Base-by-base conservation (phyloP, 1,140 invertebrate species). In the Rhyzopertha dominica region DNA sequence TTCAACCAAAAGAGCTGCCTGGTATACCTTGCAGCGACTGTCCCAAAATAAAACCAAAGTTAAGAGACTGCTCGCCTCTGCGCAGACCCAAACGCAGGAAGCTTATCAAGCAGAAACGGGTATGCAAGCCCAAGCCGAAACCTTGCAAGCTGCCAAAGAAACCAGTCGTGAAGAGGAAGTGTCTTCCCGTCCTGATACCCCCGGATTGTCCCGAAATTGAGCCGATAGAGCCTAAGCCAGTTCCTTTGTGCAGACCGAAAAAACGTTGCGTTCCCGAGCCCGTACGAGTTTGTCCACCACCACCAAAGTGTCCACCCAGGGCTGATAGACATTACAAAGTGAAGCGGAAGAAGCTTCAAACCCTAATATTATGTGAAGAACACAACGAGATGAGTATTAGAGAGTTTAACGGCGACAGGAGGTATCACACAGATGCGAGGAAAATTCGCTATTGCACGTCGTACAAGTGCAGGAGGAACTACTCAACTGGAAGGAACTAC, bases 251-350 rank as follows among this genome's bases (percentile, higher is more conserved):
- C 34, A 24, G 49, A 13, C 37, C 48, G 26, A 40, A 36, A 18
- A 41, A 45, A 31, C 12, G 44, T 0, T 14, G 34, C 18, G 26
- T 47, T 25, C 36, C 31, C 8, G 52, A 51, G 31, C 52, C 52
- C 5, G 16, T 18, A 17, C 47, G 38, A 23, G 12, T 31, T n/a
- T 54, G 52, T 16, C 29, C 25, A 4, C 4, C 7, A 12, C n/a
- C n/a, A n/a, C n/a, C n/a, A n/a, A n/a, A n/a, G n/a, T 31, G 26
- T 12, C 26, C 39, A 31, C 29, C 42, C 2, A 34, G 48, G 24
- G 36, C 48, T 8, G 48, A 50, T 13, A 34, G 41, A 14, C 26
- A 29, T 28, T 42, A 42, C 23, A 42, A 31, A 31, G n/a, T 42
- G 23, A 29, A 29, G n/a, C 30, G 18, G 24, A 42, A 42, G 14